Evolutionary conservation across 92 coral and sea anemone species (phyloP).

Genomic region (Metridium senile): DNA sequence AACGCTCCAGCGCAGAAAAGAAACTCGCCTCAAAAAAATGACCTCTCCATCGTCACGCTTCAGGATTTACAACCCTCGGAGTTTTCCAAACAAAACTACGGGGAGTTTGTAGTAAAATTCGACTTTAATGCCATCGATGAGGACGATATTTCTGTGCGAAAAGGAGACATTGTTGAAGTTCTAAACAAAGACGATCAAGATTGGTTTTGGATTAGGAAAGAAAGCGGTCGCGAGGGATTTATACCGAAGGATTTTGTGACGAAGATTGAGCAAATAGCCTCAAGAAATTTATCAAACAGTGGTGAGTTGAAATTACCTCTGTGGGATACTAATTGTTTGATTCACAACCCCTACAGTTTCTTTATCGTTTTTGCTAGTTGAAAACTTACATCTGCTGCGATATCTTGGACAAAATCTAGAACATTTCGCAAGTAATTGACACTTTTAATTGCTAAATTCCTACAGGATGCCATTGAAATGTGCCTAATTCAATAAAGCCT

Average conservation of each 20-base stretch:
- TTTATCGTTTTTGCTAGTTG: background rate
- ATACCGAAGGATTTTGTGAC: slow-evolving; percentile 86
- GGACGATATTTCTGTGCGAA: slow-evolving; percentile 74
- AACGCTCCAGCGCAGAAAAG: slow-evolving; percentile 41
- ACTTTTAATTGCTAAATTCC: background rate
- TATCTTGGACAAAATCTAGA: background rate
- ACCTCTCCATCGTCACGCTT: slow-evolving; percentile 46
- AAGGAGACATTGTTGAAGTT: slow-evolving; percentile 80
- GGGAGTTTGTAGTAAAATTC: slow-evolving; percentile 78
- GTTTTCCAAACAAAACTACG: slow-evolving; percentile 72
- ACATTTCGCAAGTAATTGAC: background rate
- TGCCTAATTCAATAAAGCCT: background rate
- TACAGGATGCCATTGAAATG: background rate
- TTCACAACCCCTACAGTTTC: background rate
- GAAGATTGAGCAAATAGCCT: slow-evolving; percentile 24
- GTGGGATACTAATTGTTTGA: background rate
- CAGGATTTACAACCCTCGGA: slow-evolving; percentile 36
- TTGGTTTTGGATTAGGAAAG: slow-evolving; percentile 90
- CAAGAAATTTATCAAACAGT: slow-evolving; percentile 38
- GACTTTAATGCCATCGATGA: slow-evolving; percentile 89
- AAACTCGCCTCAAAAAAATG: slow-evolving; percentile 43
- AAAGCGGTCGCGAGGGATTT: slow-evolving; percentile 76
- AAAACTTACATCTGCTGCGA: background rate
- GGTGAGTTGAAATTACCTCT: slow-evolving; percentile 47
- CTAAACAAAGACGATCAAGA: slow-evolving; percentile 91